Base-by-base conservation (phyloP, 2,113 vertebrate genomes). In the Pteropus alecto region DNA sequence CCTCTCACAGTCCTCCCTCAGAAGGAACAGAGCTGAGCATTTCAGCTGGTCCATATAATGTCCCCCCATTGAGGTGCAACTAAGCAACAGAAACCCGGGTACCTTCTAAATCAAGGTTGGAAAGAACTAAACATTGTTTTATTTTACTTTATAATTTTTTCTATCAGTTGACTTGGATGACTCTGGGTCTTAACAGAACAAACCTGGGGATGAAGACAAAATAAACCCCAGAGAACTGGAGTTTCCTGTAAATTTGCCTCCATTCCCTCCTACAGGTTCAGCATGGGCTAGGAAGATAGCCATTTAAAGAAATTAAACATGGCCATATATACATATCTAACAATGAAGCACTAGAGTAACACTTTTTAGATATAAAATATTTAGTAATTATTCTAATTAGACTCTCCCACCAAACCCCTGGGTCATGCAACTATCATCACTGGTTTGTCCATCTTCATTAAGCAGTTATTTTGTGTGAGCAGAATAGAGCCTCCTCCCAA, bases 101-200 rank as follows among this genome's bases (percentile, higher is more conserved):
- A 12, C 30, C 13, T 83, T 92, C 51, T 21, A 86, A 70, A 14
- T 13, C 63, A 85, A 77, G 21, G 60, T 9, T 46, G 7, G 26
- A 38, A 54, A 82, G 33, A 82, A 71, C 6, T 35, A 15, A 93
- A 65, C 10, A 56, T 7, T 48, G 51, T 13, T 84, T 92, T 61
- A 87, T 91, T 94, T 79, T 54, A 67, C 73, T 60, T 78, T 73
- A 81, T 73, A 79, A 76, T 54, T 63, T 85, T 96, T 96, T 78
- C 68, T 89, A 87, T 78, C 54, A 67, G 24, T 77, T 81, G 79
- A 85, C 35, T 90, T 96, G n/a, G 54, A 2, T 65, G 43, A 81
- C 41, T 90, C 60, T 56, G 38, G 3, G 9, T 41, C 51, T 81
- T 87, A 63, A 83, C 54, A 60, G 77, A 93, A 67, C n/a, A 73